Evolutionary conservation across 2,888 invertebrate genomes (phyloP).

Genomic region (Stegophylla sp.): DNA sequence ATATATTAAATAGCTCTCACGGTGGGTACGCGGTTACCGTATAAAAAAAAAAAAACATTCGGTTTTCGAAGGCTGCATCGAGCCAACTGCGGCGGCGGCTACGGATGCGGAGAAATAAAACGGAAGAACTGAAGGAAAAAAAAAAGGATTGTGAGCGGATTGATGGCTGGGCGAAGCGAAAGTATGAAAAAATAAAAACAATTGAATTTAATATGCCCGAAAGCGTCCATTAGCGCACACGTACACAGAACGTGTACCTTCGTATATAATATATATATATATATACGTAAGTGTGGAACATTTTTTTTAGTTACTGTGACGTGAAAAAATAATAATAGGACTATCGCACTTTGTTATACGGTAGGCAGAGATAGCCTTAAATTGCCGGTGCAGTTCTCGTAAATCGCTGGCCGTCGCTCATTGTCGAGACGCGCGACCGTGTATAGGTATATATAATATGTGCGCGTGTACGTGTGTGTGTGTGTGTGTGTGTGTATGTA

Average conservation of each 20-base stretch:
- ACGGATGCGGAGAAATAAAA: not conserved
- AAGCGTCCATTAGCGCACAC: constrained; percentile 37
- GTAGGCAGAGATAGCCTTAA: not conserved
- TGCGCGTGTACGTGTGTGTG: not conserved
- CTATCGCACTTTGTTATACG: not conserved
- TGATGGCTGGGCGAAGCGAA: not conserved
- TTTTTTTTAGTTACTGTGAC: not conserved
- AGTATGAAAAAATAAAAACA: constrained; percentile 17
- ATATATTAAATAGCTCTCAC: too few species aligned
- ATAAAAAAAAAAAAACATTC: too few species aligned
- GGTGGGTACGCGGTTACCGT: not conserved
- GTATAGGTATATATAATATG: too few species aligned
- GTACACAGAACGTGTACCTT: not conserved
- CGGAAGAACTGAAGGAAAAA: not conserved
- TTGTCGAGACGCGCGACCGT: not conserved
- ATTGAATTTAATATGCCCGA: constrained; percentile 44
- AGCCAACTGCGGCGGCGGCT: not conserved
- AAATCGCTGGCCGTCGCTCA: too few species aligned
- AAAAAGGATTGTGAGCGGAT: constrained; percentile 11
- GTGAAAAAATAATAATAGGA: constrained; percentile 14
- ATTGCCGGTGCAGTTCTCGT: too few species aligned
- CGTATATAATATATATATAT: not conserved
- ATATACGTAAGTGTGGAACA: not conserved
- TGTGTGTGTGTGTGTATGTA: not conserved
- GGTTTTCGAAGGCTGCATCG: too few species aligned